Evolutionary conservation across 1,140 invertebrate genomes (phyloP).

Genomic region (Heliothis subflexa): DNA sequence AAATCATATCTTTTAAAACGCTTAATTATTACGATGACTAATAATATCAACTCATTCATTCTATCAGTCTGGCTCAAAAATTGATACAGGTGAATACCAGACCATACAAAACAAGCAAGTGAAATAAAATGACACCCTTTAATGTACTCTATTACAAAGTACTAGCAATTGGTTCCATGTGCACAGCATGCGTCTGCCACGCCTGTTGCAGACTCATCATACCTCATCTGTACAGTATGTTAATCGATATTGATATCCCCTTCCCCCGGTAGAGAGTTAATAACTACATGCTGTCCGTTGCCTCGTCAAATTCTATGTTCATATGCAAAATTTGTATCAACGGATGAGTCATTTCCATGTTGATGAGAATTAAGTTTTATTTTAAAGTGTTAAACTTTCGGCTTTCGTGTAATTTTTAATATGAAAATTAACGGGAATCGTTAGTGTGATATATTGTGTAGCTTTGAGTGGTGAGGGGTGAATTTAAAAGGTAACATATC

Average conservation of each 20-base stretch:
- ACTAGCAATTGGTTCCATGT: background rate
- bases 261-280: background rate
- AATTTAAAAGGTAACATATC: too few species aligned
- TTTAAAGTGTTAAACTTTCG: background rate
- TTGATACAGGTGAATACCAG: too few species aligned
- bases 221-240: background rate
- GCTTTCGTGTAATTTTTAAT: too few species aligned
- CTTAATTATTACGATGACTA: too few species aligned
- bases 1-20: too few species aligned
- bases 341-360: constrained; percentile 23
- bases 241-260: background rate
- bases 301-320: background rate
- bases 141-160: background rate
- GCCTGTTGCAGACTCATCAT: background rate
- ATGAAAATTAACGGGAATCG: too few species aligned
- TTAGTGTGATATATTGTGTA: background rate
- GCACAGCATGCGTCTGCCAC: background rate
- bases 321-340: constrained; percentile 28
- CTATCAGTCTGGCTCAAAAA: too few species aligned
- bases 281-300: background rate
- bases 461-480: background rate
- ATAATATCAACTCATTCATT: too few species aligned
- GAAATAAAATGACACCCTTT: background rate
- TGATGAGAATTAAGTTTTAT: constrained; percentile 14
- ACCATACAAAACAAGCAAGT: background rate